phyloP scores from a whole-genome alignment of 2,888 invertebrate genomes.

The Phlogophora meticulosa region DNA sequence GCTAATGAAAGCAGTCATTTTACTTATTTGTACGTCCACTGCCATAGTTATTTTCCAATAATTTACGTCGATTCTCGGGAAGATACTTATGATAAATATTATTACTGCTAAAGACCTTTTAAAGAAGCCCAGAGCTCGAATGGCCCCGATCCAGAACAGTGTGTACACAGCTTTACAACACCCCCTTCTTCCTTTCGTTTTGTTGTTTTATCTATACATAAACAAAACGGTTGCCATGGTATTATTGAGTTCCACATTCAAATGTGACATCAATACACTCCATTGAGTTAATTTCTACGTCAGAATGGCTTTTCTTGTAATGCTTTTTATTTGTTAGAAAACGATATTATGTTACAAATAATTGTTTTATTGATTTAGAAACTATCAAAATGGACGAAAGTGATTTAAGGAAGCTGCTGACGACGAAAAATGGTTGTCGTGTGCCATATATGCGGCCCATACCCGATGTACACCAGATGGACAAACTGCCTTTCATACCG shows the following conservation, averaged over 20 bases:
- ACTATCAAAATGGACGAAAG: constrained; percentile 82
- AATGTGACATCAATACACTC: constrained; percentile 50
- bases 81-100: too few relatives aligned
- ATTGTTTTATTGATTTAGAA: constrained; percentile 53
- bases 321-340: constrained; percentile 27
- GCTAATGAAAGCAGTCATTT: too few relatives aligned
- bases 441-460: constrained; percentile 83
- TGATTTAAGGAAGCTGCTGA: constrained; percentile 83
- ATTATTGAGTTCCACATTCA: constrained; percentile 37
- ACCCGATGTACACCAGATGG: constrained; percentile 83
- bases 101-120: too few relatives aligned
- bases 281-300: constrained; percentile 8
- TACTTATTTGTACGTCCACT: too few relatives aligned
- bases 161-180: neutral
- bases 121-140: too few relatives aligned
- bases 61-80: too few relatives aligned
- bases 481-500: constrained; percentile 83
- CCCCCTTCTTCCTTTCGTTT: neutral
- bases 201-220: constrained; percentile 21
- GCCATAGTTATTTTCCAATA: too few relatives aligned
- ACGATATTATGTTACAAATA: constrained; percentile 37
- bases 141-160: neutral
- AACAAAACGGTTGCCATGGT: constrained; percentile 53
- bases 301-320: constrained; percentile 34
- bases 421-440: constrained; percentile 86